These are phyloP conservation scores for Batillaria attramentaria DNA, from an alignment of 1,140 invertebrate species.

Conservation along the genomic window DNA sequence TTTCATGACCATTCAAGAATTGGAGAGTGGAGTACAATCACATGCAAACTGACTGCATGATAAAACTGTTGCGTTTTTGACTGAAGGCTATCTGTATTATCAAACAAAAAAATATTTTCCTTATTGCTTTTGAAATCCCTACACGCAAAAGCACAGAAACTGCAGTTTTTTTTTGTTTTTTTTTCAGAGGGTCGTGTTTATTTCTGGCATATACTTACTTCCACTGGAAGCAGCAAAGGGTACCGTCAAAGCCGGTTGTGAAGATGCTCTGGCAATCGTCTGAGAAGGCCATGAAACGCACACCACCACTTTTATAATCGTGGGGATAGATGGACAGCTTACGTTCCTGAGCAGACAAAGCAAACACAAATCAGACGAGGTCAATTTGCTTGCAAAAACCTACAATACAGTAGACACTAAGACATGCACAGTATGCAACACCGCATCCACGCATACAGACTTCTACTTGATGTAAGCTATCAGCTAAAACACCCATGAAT, in stretches of 20 bases:
- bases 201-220: slow-evolving; percentile 64
- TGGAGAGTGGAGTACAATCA: too few species aligned
- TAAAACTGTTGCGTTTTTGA: too few species aligned
- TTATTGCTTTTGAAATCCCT: too few species aligned
- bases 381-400: too few species aligned
- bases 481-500: background rate
- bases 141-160: too few species aligned
- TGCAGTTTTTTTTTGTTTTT: too few species aligned
- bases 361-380: background rate
- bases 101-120: background rate
- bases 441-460: too few species aligned
- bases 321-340: slow-evolving; percentile 59
- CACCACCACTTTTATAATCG: slow-evolving; percentile 63
- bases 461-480: too few species aligned
- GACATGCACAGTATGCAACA: background rate
- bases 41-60: too few species aligned
- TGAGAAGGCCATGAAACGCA: slow-evolving; percentile 57
- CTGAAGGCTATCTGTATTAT: too few species aligned
- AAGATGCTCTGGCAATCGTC: slow-evolving; percentile 63
- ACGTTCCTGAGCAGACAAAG: slow-evolving; percentile 55
- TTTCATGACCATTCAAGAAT: too few species aligned
- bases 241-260: slow-evolving; percentile 64
- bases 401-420: background rate
- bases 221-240: slow-evolving; percentile 66
- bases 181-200: too few species aligned